phyloP scores from a whole-genome alignment of 2,888 invertebrate species.

The Nephrotoma guestfalica region DNA sequence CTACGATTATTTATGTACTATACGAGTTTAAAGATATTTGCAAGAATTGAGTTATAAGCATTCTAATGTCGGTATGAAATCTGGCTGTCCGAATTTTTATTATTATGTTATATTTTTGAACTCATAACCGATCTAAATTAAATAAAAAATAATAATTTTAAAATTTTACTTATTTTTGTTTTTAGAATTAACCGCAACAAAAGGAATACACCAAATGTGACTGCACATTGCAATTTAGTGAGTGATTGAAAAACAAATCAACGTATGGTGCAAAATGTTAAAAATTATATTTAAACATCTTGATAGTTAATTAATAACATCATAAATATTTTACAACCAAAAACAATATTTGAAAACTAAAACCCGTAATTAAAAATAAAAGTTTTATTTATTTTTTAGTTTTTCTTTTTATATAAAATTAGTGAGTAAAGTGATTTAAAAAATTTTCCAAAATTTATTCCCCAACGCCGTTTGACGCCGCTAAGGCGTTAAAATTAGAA shows the following conservation, averaged over 20 bases:
- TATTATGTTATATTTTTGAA: background rate
- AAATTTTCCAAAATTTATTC: constrained; percentile 33
- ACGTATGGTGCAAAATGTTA: background rate
- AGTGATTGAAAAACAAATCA: background rate
- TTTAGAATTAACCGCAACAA: background rate
- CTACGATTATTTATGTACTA: background rate
- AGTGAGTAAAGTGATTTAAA: constrained; percentile 1
- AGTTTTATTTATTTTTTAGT: background rate
- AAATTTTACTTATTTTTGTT: background rate
- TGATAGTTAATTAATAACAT: background rate
- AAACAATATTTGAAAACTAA: background rate
- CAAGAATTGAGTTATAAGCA: background rate
- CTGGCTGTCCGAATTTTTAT: background rate
- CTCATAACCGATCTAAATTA: background rate
- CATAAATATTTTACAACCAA: background rate
- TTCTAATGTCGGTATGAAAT: background rate
- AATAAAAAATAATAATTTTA: background rate
- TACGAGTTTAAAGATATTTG: background rate
- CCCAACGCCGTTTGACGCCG: constrained; percentile 35
- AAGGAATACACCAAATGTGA: background rate
- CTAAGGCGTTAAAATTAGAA: constrained; percentile 52
- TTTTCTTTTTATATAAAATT: background rate
- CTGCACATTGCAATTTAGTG: background rate
- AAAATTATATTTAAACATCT: background rate
- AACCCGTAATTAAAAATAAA: background rate